phyloP scores from a whole-genome alignment of 2,888 invertebrate genomes.

The Panorpa germanica region DNA sequence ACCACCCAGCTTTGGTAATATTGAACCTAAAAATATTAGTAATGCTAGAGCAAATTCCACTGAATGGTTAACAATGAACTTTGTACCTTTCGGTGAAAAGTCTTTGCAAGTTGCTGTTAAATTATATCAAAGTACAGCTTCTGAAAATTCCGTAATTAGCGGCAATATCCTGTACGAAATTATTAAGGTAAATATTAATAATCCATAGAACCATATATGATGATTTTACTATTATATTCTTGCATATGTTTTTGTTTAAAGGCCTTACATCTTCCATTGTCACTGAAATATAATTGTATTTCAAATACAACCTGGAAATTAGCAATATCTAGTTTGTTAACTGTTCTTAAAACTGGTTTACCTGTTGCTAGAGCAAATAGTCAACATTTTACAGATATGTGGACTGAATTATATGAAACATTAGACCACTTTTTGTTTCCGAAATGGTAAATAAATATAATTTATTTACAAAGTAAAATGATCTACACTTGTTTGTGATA shows the following conservation, averaged over 20 bases:
- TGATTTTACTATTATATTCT: constrained; percentile 1
- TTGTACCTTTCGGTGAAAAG: constrained; percentile 73
- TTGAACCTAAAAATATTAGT: constrained; percentile 30
- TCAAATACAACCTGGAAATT: constrained; percentile 69
- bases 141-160: constrained; percentile 48
- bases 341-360: constrained; percentile 65
- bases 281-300: constrained; percentile 64
- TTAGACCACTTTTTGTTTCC: constrained; percentile 87
- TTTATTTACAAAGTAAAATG: too few species aligned
- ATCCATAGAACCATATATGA: constrained; percentile 14
- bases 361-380: constrained; percentile 70
- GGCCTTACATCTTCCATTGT: constrained; percentile 52
- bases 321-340: constrained; percentile 54
- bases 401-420: constrained; percentile 71
- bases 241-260: neutral
- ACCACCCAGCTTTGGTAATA: constrained; percentile 35
- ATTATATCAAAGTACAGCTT: constrained; percentile 54
- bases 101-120: constrained; percentile 53
- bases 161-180: constrained; percentile 53
- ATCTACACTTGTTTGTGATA: constrained; percentile 1
- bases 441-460: constrained; percentile 33
- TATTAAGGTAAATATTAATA: constrained; percentile 25
- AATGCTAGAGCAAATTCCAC: constrained; percentile 24
- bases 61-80: constrained; percentile 64
- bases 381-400: constrained; percentile 54